A percentile compares a stretch with the other conserved stretches of the same genome.
phyloP scores from a whole-genome alignment of 2,797 vertebrate species.

The Chelon auratus region DNA sequence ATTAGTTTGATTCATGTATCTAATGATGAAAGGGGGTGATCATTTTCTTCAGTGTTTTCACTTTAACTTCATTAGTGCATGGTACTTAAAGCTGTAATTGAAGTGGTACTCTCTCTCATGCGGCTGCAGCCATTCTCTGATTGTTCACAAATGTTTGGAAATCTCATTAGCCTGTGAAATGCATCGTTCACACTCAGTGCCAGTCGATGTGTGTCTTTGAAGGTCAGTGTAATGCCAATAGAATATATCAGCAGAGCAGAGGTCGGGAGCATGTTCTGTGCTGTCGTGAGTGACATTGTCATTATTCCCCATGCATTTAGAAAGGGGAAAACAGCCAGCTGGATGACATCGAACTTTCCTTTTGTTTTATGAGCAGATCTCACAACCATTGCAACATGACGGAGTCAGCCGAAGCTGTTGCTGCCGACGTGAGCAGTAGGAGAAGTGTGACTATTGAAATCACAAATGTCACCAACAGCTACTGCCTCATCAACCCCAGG shows the following conservation, averaged over 20 bases:
- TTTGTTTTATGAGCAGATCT: conserved; percentile 42
- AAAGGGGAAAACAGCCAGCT: neutral
- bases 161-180: conserved; percentile 66
- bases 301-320: conserved; percentile 1
- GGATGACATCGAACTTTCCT: conserved; percentile 18
- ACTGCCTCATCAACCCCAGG: conserved; percentile 82
- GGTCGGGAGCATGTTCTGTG: conserved; percentile 24
- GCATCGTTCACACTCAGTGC: conserved; percentile 47
- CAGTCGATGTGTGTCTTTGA: conserved; percentile 28
- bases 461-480: conserved; percentile 75
- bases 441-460: conserved; percentile 81
- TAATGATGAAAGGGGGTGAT: conserved; percentile 48
- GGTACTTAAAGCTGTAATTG: conserved; percentile 60
- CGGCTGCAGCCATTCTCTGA: conserved; percentile 52
- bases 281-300: conserved; percentile 12
- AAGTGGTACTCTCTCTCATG: conserved; percentile 62
- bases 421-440: conserved; percentile 70
- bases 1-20: conserved; percentile 63
- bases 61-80: conserved; percentile 53
- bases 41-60: conserved; percentile 47
- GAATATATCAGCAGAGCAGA: conserved; percentile 24
- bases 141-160: conserved; percentile 56
- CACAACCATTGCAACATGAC: conserved; percentile 64
- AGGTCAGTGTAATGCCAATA: conserved; percentile 54
- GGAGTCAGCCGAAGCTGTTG: conserved; percentile 78